Evolutionary conservation across 2,113 vertebrate genomes (phyloP).

Genomic region (Ptyas mucosa): DNA sequence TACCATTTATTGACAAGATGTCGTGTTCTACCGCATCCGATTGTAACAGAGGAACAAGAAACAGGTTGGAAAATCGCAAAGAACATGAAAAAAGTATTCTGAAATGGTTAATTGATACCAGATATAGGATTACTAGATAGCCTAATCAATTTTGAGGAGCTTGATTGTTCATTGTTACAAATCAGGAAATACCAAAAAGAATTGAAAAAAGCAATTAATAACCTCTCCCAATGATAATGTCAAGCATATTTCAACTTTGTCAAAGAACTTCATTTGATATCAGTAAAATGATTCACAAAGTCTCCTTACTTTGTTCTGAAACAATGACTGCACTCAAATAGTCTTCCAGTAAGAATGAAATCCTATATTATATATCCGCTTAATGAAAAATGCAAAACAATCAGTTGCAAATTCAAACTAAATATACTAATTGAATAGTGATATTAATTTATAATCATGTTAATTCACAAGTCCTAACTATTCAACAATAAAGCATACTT

Average conservation of each 20-base stretch:
- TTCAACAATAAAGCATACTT: neutral
- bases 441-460: neutral
- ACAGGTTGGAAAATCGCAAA: neutral
- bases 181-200: neutral
- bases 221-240: neutral
- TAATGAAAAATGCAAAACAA: neutral
- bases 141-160: constrained; percentile 15
- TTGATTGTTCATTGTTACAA: constrained; percentile 7
- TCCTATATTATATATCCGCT: neutral
- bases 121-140: neutral
- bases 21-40: neutral
- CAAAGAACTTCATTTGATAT: neutral
- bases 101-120: constrained; percentile 21
- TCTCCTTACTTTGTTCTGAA: neutral
- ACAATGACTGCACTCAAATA: neutral
- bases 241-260: neutral
- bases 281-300: neutral
- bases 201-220: neutral
- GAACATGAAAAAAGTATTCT: constrained; percentile 12
- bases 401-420: neutral
- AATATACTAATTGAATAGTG: neutral
- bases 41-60: constrained; percentile 5
- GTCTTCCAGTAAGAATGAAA: neutral
- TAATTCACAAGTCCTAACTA: neutral
- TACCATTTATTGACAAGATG: constrained; percentile 25